These are phyloP conservation scores for Iselma pallidipennis DNA, from an alignment of 2,888 invertebrate genomes.

Conservation along the genomic window DNA sequence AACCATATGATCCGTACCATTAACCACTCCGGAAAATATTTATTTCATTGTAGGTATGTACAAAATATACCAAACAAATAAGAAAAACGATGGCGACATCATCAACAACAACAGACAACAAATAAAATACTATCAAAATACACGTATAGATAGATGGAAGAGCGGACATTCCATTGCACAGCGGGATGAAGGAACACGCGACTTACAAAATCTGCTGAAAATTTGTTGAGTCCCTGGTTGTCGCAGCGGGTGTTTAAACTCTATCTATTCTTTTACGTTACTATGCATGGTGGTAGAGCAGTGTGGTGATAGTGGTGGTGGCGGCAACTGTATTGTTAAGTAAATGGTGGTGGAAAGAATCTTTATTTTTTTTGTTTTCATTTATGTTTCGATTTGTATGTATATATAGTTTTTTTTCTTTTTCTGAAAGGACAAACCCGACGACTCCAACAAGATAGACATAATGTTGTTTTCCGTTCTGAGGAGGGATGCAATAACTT, in stretches of 20 bases:
- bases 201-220: slow-evolving; percentile 42
- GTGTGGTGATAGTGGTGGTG: neutral
- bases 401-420: no score
- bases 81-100: no score
- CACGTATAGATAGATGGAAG: neutral
- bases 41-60: no score
- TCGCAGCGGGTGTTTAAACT: slow-evolving; percentile 39
- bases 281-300: no score
- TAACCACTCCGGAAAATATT: no score
- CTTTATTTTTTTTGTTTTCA: no score
- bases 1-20: no score
- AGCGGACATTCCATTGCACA: slow-evolving; percentile 31
- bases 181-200: slow-evolving; percentile 37
- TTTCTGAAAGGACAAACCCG: no score
- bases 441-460: neutral
- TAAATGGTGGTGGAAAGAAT: neutral
- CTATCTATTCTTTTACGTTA: slow-evolving; percentile 36
- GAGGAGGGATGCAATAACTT: slow-evolving; percentile 42
- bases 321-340: neutral
- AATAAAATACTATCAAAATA: neutral
- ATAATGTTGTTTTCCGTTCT: no score
- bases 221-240: slow-evolving; percentile 39
- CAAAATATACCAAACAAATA: no score
- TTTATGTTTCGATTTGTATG: no score
- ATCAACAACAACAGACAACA: neutral